These are phyloP conservation scores for Pitta sordida DNA, from an alignment of 2,113 vertebrate species.

Conservation along the genomic window DNA sequence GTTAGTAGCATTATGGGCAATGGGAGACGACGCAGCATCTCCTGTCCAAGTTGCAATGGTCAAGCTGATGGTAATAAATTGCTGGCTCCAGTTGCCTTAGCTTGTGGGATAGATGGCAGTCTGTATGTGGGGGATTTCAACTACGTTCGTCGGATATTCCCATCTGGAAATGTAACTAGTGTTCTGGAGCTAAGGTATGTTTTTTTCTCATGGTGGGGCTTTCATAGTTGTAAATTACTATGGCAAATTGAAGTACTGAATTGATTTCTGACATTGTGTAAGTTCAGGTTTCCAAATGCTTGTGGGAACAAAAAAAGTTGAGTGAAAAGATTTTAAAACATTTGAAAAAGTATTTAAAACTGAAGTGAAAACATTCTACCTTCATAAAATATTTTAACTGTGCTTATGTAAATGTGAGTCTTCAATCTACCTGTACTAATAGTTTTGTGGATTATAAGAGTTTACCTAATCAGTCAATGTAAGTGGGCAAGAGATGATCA, in stretches of 20 bases:
- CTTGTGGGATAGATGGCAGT: constrained; percentile 93
- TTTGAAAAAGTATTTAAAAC: not conserved
- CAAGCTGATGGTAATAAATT: constrained; percentile 98
- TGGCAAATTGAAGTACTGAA: not conserved
- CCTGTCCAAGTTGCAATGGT: constrained; percentile 96
- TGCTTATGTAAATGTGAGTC: not conserved
- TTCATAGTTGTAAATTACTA: not conserved
- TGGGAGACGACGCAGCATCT: constrained; percentile 93
- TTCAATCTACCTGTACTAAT: not conserved
- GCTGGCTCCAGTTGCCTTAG: constrained; percentile 90
- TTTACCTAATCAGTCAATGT: rapidly evolving
- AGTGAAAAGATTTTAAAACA: not conserved
- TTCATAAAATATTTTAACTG: not conserved
- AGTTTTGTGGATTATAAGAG: not conserved
- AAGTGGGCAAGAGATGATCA: not conserved
- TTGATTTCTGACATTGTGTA: not conserved
- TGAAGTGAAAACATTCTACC: not conserved
- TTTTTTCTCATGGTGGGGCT: not conserved
- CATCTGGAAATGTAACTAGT: constrained; percentile 94
- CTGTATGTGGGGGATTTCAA: constrained; percentile 98
- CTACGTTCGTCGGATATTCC: constrained; percentile 94
- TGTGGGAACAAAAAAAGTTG: not conserved
- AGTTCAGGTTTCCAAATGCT: not conserved
- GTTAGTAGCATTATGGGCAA: constrained; percentile 98
- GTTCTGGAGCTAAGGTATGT: constrained; percentile 95